These are phyloP conservation scores for Mohoua ochrocephala DNA, from an alignment of 2,113 vertebrate genomes.

Conservation along the genomic window DNA sequence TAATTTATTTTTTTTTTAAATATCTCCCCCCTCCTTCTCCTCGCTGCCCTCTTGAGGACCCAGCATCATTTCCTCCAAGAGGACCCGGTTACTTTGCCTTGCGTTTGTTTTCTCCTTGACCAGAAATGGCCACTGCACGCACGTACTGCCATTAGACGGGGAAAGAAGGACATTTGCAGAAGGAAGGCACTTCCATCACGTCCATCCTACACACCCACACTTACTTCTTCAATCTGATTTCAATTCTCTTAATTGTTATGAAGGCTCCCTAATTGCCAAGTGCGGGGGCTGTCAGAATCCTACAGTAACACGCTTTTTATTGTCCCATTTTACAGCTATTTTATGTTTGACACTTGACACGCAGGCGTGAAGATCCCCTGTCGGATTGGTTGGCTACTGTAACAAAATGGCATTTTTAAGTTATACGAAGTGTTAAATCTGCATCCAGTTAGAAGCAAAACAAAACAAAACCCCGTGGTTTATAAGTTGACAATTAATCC, in stretches of 20 bases:
- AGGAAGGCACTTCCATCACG: neutral
- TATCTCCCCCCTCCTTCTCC: neutral
- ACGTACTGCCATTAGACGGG: rapidly evolving
- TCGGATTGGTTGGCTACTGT: neutral
- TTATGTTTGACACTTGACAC: constrained; percentile 38
- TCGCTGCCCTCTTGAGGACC: neutral
- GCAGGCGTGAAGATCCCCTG: neutral
- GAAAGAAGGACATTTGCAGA: neutral
- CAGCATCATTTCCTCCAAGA: neutral
- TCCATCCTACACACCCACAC: neutral
- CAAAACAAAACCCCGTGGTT: neutral
- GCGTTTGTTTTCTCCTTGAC: neutral
- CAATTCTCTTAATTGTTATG: constrained; percentile 42
- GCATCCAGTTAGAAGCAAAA: constrained; percentile 54
- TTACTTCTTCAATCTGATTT: neutral
- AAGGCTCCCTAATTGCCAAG: neutral
- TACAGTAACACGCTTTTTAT: constrained; percentile 26
- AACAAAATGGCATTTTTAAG: constrained; percentile 38
- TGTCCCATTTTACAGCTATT: constrained; percentile 29
- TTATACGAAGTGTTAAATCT: constrained; percentile 34
- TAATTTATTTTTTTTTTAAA: neutral
- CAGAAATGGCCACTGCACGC: neutral
- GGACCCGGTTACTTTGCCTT: neutral
- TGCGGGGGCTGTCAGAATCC: neutral
- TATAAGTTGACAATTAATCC: constrained; percentile 14